A percentile compares a stretch with the other conserved stretches of the same genome.
These are phyloP conservation scores for Tolmerus cingulatus DNA, from an alignment of 2,888 invertebrate genomes.

Conservation along the genomic window DNA sequence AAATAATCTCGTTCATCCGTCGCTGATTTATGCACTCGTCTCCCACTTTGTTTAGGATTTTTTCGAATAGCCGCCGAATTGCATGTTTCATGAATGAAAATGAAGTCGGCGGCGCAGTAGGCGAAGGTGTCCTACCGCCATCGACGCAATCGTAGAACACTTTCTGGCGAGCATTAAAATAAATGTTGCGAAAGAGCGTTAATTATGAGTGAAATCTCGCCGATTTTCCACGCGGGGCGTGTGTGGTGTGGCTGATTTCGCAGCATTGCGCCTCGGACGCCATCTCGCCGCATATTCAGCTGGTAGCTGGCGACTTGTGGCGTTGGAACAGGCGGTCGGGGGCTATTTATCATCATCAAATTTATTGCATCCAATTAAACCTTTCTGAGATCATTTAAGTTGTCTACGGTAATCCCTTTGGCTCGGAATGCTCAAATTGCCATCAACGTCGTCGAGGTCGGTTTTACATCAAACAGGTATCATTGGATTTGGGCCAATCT, in stretches of 20 bases:
- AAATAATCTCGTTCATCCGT: not conserved
- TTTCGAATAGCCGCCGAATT: not conserved
- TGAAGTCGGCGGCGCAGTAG: not conserved
- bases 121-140: not conserved
- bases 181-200: not conserved
- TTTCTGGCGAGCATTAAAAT: not conserved
- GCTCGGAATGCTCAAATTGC: slow-evolving; percentile 1
- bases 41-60: not conserved
- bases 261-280: not conserved
- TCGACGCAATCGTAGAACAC: not conserved
- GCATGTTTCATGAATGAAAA: not conserved
- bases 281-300: not conserved
- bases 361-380: slow-evolving; percentile 48
- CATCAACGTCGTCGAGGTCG: not conserved
- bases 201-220: not conserved
- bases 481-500: slow-evolving; percentile 40
- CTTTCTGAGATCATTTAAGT: slow-evolving; percentile 46
- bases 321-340: not conserved
- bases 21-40: not conserved
- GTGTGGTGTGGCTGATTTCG: not conserved
- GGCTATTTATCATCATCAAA: slow-evolving; percentile 46
- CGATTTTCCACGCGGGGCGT: not conserved
- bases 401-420: slow-evolving; percentile 43
- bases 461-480: slow-evolving; percentile 41
- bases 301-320: not conserved